Percentiles rank a stretch among this genome's conserved stretches.
Conservation (phyloP, 2,113 vertebrate species). For the Coptodon rendalli region DNA sequence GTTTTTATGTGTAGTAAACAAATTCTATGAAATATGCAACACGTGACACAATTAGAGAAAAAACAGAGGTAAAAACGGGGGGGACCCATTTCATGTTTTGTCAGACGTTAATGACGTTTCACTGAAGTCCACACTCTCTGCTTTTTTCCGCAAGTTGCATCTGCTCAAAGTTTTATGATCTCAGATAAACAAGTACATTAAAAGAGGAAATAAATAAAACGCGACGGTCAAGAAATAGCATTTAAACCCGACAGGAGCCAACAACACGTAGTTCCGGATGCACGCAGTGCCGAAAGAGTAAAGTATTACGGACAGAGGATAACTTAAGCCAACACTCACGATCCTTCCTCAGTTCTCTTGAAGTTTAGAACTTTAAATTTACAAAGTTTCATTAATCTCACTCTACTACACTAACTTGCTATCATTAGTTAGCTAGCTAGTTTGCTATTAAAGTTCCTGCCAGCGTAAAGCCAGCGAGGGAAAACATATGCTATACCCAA, state of each 20-base stretch:
- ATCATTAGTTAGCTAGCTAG: constrained; percentile 33
- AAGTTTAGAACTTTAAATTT: too few relatives aligned
- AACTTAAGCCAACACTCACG: not conserved
- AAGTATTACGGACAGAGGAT: not conserved
- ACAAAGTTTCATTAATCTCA: not conserved
- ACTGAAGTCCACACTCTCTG: not conserved
- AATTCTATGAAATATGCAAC: not conserved
- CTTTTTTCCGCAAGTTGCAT: not conserved
- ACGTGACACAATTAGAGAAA: not conserved
- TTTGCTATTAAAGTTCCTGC: constrained; percentile 47
- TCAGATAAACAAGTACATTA: not conserved
- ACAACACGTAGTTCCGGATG: constrained; percentile 10
- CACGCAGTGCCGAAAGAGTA: not conserved
- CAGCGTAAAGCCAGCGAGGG: not conserved
- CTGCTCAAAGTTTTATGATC: too few relatives aligned
- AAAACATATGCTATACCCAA: not conserved
- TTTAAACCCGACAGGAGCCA: not conserved
- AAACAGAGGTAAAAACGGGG: not conserved
- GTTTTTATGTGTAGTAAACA: not conserved
- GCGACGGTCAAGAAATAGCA: not conserved
- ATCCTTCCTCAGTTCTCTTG: rapidly evolving
- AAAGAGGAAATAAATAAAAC: not conserved
- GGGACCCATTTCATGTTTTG: not conserved
- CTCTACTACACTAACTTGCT: constrained; percentile 12
- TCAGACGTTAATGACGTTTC: not conserved